These are phyloP conservation scores for Pandion haliaetus DNA, from an alignment of 2,113 vertebrate species.

Conservation along the genomic window DNA sequence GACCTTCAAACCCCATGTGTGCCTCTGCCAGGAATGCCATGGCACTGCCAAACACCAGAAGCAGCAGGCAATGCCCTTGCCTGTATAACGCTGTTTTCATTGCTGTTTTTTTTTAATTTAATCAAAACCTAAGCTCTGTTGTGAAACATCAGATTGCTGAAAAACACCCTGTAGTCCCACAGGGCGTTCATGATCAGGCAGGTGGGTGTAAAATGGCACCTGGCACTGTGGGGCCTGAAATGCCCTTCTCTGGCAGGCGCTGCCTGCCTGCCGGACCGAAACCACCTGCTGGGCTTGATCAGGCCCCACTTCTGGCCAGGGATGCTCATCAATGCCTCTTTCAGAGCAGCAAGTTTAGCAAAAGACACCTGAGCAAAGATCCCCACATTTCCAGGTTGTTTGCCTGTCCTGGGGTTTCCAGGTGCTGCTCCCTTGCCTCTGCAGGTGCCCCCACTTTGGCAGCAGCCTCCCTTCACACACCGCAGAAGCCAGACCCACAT, in stretches of 20 bases:
- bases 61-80: background rate
- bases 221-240: background rate
- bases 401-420: background rate
- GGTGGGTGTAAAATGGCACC: background rate
- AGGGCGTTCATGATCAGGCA: background rate
- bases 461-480: background rate
- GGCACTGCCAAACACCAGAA: background rate
- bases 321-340: background rate
- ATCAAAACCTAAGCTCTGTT: background rate
- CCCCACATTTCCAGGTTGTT: background rate
- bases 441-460: background rate
- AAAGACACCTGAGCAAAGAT: background rate
- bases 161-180: background rate
- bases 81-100: background rate
- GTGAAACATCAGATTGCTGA: background rate
- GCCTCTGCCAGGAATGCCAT: background rate
- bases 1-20: background rate
- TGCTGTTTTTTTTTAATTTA: background rate
- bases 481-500: accelerated
- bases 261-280: background rate
- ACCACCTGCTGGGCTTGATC: background rate
- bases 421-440: background rate
- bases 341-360: background rate
- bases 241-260: background rate
- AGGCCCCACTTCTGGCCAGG: background rate